phyloP scores from a whole-genome alignment of 2,797 vertebrate genomes.

The Trematomus bernacchii region DNA sequence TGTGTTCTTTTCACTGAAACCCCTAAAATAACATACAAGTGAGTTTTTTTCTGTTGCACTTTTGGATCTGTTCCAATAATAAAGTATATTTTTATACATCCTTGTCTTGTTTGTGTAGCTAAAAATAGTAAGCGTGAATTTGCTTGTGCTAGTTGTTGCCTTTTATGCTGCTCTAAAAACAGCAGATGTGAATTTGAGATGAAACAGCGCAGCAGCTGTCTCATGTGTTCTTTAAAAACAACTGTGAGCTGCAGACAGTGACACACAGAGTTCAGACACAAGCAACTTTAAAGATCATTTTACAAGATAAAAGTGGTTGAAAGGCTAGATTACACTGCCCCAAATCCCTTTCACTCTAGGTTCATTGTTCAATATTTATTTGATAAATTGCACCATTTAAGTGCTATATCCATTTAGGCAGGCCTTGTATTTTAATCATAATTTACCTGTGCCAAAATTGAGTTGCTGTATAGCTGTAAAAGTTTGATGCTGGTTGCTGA shows the following conservation, averaged over 20 bases:
- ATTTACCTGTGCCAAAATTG: no score
- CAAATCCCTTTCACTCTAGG: no score
- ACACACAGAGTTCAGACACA: constrained; percentile 3
- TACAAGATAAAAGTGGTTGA: no score
- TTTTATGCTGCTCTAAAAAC: constrained; percentile 10
- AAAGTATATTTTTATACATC: constrained; percentile 78
- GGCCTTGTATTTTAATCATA: no score
- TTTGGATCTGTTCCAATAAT: constrained; percentile 72
- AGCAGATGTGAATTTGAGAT: constrained; percentile 2
- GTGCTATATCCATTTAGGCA: no score
- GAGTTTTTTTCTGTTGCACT: constrained; percentile 73
- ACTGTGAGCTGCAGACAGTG: not conserved
- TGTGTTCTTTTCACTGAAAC: constrained; percentile 68
- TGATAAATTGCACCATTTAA: no score
- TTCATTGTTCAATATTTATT: no score
- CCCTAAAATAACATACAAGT: constrained; percentile 56
- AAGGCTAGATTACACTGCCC: no score
- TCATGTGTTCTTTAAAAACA: constrained; percentile 1
- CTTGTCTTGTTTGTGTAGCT: not conserved
- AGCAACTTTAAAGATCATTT: no score
- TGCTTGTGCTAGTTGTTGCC: not conserved
- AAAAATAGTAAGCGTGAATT: constrained; percentile 14
- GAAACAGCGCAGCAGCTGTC: not conserved
- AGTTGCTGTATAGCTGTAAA: no score
- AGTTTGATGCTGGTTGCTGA: no score